Conservation (phyloP, 2,888 invertebrate genomes). For the Aelia acuminata region DNA sequence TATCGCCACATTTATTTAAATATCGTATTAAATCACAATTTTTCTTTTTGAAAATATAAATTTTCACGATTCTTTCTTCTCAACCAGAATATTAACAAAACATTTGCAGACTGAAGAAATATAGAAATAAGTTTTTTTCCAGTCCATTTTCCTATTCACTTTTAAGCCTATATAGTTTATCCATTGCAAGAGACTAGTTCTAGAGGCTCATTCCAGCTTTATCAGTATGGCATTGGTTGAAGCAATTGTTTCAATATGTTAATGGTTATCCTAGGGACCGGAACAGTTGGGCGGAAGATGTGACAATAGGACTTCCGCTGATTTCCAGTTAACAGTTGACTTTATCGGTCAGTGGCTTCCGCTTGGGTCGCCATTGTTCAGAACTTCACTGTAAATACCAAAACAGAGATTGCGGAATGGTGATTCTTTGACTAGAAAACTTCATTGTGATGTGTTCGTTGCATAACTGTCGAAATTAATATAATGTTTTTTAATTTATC, state of each 20-base stretch:
- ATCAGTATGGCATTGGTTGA: conserved; percentile 16
- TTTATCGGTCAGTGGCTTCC: conserved; percentile 40
- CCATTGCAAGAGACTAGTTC: background rate
- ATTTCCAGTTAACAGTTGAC: conserved; percentile 48
- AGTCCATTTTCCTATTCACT: background rate
- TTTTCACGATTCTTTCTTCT: too few relatives aligned
- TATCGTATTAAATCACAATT: too few relatives aligned
- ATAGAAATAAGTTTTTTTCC: too few relatives aligned
- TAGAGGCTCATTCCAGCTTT: background rate
- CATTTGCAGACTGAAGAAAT: too few relatives aligned
- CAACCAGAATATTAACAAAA: too few relatives aligned
- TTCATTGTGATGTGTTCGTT: background rate
- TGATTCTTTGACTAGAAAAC: background rate
- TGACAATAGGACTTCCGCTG: conserved; percentile 39
- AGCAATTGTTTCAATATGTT: conserved; percentile 36
- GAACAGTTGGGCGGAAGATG: conserved; percentile 40
- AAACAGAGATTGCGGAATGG: conserved; percentile 4
- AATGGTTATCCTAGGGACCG: conserved; percentile 9
- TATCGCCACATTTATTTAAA: too few relatives aligned
- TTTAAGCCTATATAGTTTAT: background rate
- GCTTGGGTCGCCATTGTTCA: background rate
- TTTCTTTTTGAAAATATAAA: too few relatives aligned
- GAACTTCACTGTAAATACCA: background rate
- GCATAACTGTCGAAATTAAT: too few relatives aligned
- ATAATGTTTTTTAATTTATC: too few relatives aligned